phyloP scores from a whole-genome alignment of 2,888 invertebrate species.

The Apamea anceps region DNA sequence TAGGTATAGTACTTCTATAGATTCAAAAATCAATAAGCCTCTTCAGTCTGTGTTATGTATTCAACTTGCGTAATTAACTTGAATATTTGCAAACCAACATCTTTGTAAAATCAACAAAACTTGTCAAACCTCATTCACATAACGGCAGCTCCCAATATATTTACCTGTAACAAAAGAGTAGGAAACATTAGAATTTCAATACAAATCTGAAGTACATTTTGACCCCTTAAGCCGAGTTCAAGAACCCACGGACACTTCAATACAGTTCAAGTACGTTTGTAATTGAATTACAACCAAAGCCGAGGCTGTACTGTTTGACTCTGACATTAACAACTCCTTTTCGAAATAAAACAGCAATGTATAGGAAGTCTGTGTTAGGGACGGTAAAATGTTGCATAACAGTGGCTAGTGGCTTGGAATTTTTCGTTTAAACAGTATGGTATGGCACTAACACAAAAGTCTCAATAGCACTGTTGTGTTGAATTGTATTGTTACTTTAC shows the following conservation, averaged over 20 bases:
- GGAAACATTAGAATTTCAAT: slow-evolving; percentile 68
- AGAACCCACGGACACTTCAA: slow-evolving; percentile 64
- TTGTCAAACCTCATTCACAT: slow-evolving; percentile 57
- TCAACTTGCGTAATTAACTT: slow-evolving; percentile 33
- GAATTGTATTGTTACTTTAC: slow-evolving; percentile 58
- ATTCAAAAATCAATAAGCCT: slow-evolving; percentile 34
- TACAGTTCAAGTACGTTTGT: slow-evolving; percentile 63
- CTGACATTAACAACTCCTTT: slow-evolving; percentile 72
- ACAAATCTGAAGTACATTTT: slow-evolving; percentile 66
- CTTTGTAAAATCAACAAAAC: slow-evolving; percentile 24
- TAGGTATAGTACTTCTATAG: background rate
- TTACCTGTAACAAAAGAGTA: slow-evolving; percentile 77
- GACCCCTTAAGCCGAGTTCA: slow-evolving; percentile 71
- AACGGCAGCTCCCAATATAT: slow-evolving; percentile 53
- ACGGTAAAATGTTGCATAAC: slow-evolving; percentile 71
- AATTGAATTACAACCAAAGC: slow-evolving; percentile 73
- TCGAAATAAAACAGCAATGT: slow-evolving; percentile 73
- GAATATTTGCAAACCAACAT: slow-evolving; percentile 35
- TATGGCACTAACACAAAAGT: slow-evolving; percentile 51
- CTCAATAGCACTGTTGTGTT: slow-evolving; percentile 68
- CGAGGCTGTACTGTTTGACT: slow-evolving; percentile 72
- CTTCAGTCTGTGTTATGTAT: slow-evolving; percentile 15
- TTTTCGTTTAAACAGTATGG: slow-evolving; percentile 79
- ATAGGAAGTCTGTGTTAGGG: slow-evolving; percentile 70
- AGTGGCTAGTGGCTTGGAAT: slow-evolving; percentile 74